Evolutionary conservation across 2,888 invertebrate genomes (phyloP).

Genomic region (Chromoteleia sp.): DNA sequence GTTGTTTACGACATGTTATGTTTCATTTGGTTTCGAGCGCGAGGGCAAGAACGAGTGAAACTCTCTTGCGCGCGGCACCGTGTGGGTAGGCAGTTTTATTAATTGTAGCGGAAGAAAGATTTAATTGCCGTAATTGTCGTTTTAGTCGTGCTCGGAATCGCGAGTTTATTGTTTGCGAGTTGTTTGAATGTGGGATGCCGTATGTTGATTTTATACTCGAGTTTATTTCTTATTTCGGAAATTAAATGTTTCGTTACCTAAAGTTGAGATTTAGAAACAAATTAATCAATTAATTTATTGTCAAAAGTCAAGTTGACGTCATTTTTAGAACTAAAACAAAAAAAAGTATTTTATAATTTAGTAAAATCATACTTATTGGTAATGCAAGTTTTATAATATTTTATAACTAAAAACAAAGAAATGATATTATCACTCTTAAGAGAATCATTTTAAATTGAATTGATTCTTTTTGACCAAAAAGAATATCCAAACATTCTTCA

Average conservation of each 20-base stretch:
- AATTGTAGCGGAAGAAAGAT: conserved; percentile 48
- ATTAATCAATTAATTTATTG: too few relatives aligned
- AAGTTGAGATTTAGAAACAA: too few relatives aligned
- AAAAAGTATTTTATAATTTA: too few relatives aligned
- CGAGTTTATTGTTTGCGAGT: conserved; percentile 26
- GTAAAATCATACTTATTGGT: too few relatives aligned
- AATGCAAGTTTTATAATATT: too few relatives aligned
- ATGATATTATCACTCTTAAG: too few relatives aligned
- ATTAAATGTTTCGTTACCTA: conserved; percentile 3
- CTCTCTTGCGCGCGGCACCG: conserved; percentile 5
- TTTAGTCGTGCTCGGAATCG: conserved; percentile 29
- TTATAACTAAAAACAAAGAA: too few relatives aligned
- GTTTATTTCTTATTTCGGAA: conserved; percentile 10
- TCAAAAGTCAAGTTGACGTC: too few relatives aligned
- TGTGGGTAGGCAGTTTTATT: conserved; percentile 40
- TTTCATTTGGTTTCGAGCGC: conserved; percentile 34
- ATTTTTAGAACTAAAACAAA: too few relatives aligned
- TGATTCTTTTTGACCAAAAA: too few relatives aligned
- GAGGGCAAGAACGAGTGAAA: conserved; percentile 10
- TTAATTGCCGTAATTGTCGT: conserved; percentile 47
- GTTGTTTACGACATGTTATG: conserved; percentile 45
- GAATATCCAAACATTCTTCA: too few relatives aligned
- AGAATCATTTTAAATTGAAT: too few relatives aligned
- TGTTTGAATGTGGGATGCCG: conserved; percentile 20
- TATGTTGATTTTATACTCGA: conserved; percentile 20